Conservation (phyloP, 2,797 vertebrate species). For the Pseudotriccus pelzelni region DNA sequence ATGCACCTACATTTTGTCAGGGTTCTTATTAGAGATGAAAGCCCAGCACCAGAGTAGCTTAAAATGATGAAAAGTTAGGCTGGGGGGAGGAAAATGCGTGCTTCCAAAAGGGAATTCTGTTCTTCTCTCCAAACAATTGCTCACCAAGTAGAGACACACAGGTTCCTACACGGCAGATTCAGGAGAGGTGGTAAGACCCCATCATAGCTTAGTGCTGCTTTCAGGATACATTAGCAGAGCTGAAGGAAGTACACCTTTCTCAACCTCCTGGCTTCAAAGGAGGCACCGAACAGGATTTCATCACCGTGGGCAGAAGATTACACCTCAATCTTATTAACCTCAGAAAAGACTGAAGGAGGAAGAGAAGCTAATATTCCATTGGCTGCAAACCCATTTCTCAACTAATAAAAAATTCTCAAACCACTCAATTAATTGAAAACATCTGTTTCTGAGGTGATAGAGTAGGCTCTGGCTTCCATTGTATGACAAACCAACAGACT, state of each 20-base stretch:
- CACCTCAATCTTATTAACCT: neutral
- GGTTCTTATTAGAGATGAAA: neutral
- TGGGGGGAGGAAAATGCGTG: neutral
- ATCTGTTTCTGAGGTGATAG: neutral
- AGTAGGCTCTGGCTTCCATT: neutral
- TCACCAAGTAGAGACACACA: neutral
- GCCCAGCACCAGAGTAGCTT: neutral
- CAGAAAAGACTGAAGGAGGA: neutral
- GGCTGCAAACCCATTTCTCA: neutral
- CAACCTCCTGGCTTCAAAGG: neutral
- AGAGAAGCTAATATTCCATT: neutral
- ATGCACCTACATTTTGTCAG: neutral
- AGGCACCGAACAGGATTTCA: neutral
- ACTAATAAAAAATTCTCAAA: neutral
- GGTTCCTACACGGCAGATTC: fast-evolving
- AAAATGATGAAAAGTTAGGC: neutral
- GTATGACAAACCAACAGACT: neutral
- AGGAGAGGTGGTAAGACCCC: neutral
- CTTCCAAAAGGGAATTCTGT: neutral
- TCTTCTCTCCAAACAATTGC: neutral
- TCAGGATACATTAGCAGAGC: neutral
- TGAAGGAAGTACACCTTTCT: neutral
- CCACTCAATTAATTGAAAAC: neutral
- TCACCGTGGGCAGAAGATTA: neutral
- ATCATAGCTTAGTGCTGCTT: neutral